Evolutionary conservation across 2,113 vertebrate genomes (phyloP), one percentile per base, ranked within the genome.

Genomic region (Protobothrops mucrosquamatus): DNA sequence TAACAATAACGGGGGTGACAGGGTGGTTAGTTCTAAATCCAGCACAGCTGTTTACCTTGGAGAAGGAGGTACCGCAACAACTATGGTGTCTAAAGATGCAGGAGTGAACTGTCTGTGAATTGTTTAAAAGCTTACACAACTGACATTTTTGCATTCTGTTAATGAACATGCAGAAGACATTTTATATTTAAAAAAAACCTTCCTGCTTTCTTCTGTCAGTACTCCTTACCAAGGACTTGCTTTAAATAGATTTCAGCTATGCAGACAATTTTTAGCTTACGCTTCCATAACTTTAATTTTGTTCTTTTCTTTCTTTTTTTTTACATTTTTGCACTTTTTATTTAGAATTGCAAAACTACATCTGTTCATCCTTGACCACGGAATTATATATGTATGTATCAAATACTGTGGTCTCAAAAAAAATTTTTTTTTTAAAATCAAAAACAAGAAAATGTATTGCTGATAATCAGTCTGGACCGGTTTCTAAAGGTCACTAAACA

Each of bases 201-300:
- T 69, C 43, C 97, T 97, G 96, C 97, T 97, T 97, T 97, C 97
- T 96, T 96, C 96, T 97, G 97, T 98, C 98, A 97, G 97, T 97
- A 96, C 54, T 96, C 96, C 96, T 96, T 97, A 92, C 94, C 94
- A 93, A 98, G 97, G 98, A 98, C 98, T 99, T 97, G 98, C 98
- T 99, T 99, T 98, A 98, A 98, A 98, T 98, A 98, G 98, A 99
- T 98, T 98, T 98, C 98, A 99, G 99, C 99, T 99, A 99, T 99
- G 99, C 99, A 99, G 99, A 98, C 97, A 98, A 98, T 97, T 97
- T 97, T 98, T 98, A 98, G 98, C 98, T 98, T 98, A 98, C 97
- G 98, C 98, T 98, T 98, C 98, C 97, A 97, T 98, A 97, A 97
- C 98, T 96, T 96, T 97, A 95, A 96, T 98, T 97, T 97, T 95